Evolutionary conservation across 2,113 vertebrate genomes (phyloP), one percentile per base, ranked within the genome.

Genomic region (Mola mola): DNA sequence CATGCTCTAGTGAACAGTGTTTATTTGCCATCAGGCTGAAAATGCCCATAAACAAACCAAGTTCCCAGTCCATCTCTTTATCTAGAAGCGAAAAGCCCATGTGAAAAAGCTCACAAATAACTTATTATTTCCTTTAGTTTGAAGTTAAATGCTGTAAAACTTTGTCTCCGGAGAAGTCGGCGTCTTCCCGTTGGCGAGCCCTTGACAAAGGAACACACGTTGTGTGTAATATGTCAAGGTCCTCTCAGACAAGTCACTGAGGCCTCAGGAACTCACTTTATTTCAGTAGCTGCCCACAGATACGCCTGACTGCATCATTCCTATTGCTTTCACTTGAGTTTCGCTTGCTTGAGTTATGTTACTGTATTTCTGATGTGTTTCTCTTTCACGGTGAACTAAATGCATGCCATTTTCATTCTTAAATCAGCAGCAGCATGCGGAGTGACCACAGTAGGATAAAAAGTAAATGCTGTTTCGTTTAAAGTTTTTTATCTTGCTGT

Each of bases 1-100:
- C 79, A 78, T n/a, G 64, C 66, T 82, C 41, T 46, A 15, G 38
- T 16, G 60, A 77, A 62, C 78, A 44, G 33, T 49, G 9, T 71
- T 86, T 76, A 60, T 72, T 75, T 16, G 61, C 78, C 70, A 67
- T 69, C 64, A 61, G 65, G 59, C 59, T 73, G 48, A 63, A 55
- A 38, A 59, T 41, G 64, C 64, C 63, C 40, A 29, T 43, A 78
- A 84, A 84, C 66, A 66, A 82, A 69, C 55, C 20, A n/a, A 69
- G 9, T 52, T 75, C 61, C 51, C 26, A 29, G 44, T 68, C 55
- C 24, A 29, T 31, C 57, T 48, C 33, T 43, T n/a, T n/a, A n/a
- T n/a, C 38, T 34, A 36, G n/a, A 17, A 68, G 66, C 24, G 20
- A 61, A 31, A 41, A 17, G 71, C 65, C 61, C 73, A 42, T 3